Base-by-base conservation (phyloP, 1,140 invertebrate genomes). In the Rhopalosiphum maidis region DNA sequence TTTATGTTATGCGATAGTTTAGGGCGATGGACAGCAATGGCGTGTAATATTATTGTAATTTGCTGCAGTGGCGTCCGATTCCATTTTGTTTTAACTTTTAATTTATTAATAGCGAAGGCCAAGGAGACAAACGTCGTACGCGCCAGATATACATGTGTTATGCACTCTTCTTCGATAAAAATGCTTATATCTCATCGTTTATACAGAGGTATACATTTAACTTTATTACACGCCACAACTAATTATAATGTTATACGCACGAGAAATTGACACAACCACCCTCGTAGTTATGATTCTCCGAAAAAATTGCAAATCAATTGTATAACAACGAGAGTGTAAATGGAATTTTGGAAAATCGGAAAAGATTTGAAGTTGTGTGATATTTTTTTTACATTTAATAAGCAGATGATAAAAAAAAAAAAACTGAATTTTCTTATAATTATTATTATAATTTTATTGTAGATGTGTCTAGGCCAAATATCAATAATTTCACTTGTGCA, bases 71-170 rank as follows among this genome's bases (percentile, higher is more conserved):
- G 43, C 46, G 55, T 51, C n/a, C 82, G 48, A 93, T 86, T 55
- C 82, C 15, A 51, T 93, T 93, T 86, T 41, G 91, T 93, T 93
- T 93, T 86, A 86, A 86, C 55, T 93, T 93, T 86, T 55, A 86
- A 86, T 93, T 93, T 93, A 93, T 93, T 93, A 93, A 93, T 86
- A 93, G 91, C 91, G 91, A 93, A 93, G 82, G 91, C 82, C 91
- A 86, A 93, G 91, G 91, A 83, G 82, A 86, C 68, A 41, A 22
- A 23, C 46, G 77, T 41, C 77, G 77, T 30, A 85, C 6, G 68
- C 43, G 30, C 60, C 60, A 92, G 91, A 85, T 82, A 46, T 85
- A 82, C 91, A 92, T 92, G 91, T 85, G 91, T 23, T 92, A 54
- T 85, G 54, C 77, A 92, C 82, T 83, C 91, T 46, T 30, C 35